Percentiles rank a stretch among this genome's conserved stretches.
Conservation (phyloP, 2,888 invertebrate genomes). For the Actias luna region DNA sequence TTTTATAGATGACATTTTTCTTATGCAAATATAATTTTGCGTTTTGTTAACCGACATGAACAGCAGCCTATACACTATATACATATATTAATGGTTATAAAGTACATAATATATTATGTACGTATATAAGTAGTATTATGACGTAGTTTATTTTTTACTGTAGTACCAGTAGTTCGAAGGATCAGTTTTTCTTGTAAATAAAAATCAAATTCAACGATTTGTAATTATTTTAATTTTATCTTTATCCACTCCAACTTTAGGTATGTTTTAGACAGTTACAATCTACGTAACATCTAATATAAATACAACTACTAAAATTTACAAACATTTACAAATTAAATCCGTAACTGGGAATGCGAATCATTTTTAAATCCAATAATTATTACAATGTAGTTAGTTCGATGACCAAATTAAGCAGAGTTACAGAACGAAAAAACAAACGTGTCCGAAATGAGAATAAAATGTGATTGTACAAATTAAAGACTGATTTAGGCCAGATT, state of each 20-base stretch:
- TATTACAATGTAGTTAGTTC: constrained; percentile 14
- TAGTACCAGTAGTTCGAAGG: no score
- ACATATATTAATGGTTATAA: no score
- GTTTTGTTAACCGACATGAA: no score
- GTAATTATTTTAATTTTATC: constrained; percentile 66
- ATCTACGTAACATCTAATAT: constrained; percentile 76
- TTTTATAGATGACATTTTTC: no score
- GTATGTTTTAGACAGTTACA: constrained; percentile 68
- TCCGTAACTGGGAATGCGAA: constrained; percentile 63
- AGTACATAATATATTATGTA: no score
- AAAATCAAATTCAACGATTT: constrained; percentile 27
- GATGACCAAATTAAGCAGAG: constrained; percentile 12
- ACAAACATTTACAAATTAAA: constrained; percentile 73
- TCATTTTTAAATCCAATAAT: constrained; percentile 17
- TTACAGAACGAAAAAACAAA: neutral
- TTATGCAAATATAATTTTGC: no score
- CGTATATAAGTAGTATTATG: no score
- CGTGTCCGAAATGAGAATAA: neutral
- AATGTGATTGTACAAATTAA: constrained; percentile 12
- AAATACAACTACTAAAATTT: constrained; percentile 70
- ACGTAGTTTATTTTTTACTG: neutral
- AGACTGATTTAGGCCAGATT: constrained; percentile 33
- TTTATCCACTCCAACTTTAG: constrained; percentile 61
- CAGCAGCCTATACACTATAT: no score
- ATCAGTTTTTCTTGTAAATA: neutral